phyloP scores from a whole-genome alignment of 1,140 invertebrate genomes.

The Agraylea sexmaculata region DNA sequence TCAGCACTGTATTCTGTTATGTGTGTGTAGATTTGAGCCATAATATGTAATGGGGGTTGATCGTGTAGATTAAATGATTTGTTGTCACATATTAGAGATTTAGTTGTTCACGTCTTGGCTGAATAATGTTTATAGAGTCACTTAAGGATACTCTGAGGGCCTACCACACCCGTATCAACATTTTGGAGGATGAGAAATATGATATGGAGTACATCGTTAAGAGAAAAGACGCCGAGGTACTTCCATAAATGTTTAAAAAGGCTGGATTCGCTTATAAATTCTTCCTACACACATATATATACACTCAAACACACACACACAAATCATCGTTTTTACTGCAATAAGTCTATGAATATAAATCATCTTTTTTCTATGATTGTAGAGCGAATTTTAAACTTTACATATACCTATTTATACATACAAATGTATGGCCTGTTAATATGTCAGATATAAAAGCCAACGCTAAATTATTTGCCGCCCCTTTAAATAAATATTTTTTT shows the following conservation, averaged over 20 bases:
- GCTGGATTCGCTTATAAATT: neutral
- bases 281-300: slow-evolving; percentile 21
- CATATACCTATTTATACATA: too few relatives aligned
- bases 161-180: slow-evolving; percentile 77
- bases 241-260: slow-evolving; percentile 10
- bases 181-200: slow-evolving; percentile 92
- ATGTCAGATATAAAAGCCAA: too few relatives aligned
- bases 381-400: slow-evolving; percentile 12
- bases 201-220: slow-evolving; percentile 96
- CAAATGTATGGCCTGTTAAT: too few relatives aligned
- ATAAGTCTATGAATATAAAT: slow-evolving; percentile 21
- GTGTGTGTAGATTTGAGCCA: slow-evolving; percentile 25
- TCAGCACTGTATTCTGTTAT: too few relatives aligned
- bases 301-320: slow-evolving; percentile 17
- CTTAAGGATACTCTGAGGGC: slow-evolving; percentile 72
- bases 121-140: slow-evolving; percentile 45
- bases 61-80: neutral
- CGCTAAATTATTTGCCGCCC: too few relatives aligned
- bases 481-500: too few relatives aligned
- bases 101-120: slow-evolving; percentile 15
- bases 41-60: neutral
- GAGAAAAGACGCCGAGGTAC: slow-evolving; percentile 94
- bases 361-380: slow-evolving; percentile 16
- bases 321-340: slow-evolving; percentile 16
- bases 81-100: slow-evolving; percentile 1